Evolutionary conservation across 2,888 invertebrate species (phyloP).

Genomic region (Tiliacea aurago): DNA sequence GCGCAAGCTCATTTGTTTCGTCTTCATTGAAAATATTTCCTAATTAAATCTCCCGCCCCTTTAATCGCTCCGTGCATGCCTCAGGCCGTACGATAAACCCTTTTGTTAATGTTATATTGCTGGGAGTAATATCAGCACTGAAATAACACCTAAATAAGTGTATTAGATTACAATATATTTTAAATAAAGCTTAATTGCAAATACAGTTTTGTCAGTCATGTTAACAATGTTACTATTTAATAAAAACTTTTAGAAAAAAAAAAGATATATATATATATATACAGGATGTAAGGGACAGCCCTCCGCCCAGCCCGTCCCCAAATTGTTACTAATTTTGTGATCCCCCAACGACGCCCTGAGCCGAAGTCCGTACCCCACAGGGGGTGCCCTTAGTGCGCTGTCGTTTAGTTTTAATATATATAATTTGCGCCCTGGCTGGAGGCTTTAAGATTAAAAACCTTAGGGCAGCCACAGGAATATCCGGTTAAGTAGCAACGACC

Average conservation of each 20-base stretch:
- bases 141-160: background rate
- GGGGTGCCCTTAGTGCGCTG: no score
- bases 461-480: no score
- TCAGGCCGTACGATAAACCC: background rate
- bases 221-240: constrained; percentile 28
- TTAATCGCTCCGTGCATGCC: constrained; percentile 1
- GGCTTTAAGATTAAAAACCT: no score
- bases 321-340: no score
- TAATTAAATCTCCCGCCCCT: background rate
- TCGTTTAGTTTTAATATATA: no score
- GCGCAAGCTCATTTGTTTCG: background rate
- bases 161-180: constrained; percentile 10
- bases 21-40: background rate
- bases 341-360: no score
- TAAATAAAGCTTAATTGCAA: constrained; percentile 10
- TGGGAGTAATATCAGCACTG: background rate
- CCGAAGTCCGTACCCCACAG: no score
- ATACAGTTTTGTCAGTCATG: constrained; percentile 30
- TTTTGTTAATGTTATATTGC: background rate
- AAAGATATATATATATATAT: no score
- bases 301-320: no score
- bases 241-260: constrained; percentile 5
- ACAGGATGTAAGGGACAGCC: no score
- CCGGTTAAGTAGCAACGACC: no score
- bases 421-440: no score